Evolutionary conservation across 2,797 vertebrate species (phyloP).

Genomic region (Malurus leucopterus): DNA sequence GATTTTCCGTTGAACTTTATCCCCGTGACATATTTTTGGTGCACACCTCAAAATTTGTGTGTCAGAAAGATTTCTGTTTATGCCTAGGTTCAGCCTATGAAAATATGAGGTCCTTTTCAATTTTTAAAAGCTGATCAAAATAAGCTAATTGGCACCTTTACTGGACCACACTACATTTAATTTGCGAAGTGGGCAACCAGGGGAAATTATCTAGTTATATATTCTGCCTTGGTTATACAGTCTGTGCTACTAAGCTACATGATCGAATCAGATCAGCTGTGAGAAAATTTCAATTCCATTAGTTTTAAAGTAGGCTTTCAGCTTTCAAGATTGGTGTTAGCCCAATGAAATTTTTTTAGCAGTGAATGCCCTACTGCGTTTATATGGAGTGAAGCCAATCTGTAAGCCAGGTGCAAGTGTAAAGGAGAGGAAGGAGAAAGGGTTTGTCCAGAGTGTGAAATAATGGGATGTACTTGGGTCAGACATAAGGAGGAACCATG

Average conservation of each 20-base stretch:
- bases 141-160: not conserved
- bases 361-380: not conserved
- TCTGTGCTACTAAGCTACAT: rapidly evolving
- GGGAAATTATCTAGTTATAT: not conserved
- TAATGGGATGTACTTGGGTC: not conserved
- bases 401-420: not conserved
- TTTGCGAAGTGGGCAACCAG: not conserved
- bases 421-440: not conserved
- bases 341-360: not conserved
- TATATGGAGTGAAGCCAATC: not conserved
- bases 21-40: not conserved
- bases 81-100: not conserved
- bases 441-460: not conserved
- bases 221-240: not conserved
- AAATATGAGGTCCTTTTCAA: not conserved
- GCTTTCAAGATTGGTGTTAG: not conserved
- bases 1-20: not conserved
- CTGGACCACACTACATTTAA: not conserved
- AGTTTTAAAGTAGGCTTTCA: not conserved
- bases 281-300: not conserved
- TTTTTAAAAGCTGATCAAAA: not conserved
- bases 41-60: not conserved
- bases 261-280: not conserved
- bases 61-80: not conserved
- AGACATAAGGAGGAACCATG: not conserved